These are phyloP conservation scores for Antennarius maculatus DNA, from an alignment of 2,797 vertebrate genomes.

Conservation along the genomic window DNA sequence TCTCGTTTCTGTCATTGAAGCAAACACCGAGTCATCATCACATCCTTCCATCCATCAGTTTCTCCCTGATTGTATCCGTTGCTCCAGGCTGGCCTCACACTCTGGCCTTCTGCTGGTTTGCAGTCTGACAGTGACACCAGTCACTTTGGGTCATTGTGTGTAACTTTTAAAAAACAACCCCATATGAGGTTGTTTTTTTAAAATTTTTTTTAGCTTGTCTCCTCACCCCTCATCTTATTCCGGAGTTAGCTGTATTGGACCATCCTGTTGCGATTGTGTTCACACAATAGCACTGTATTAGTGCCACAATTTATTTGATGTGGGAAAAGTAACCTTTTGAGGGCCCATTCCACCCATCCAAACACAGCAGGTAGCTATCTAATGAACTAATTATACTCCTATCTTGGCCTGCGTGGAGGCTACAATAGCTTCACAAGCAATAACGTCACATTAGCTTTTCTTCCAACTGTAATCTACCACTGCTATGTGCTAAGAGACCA, in stretches of 20 bases:
- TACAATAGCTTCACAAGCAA: conserved; percentile 42
- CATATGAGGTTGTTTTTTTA: too few relatives aligned
- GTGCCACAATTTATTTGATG: conserved; percentile 39
- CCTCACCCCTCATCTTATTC: conserved; percentile 14
- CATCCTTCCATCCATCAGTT: conserved; percentile 20
- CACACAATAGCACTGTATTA: conserved; percentile 24
- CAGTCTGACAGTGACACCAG: neutral
- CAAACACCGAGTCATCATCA: conserved; percentile 17
- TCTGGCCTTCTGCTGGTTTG: conserved; percentile 25
- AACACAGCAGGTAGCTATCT: conserved; percentile 46
- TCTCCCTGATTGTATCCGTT: conserved; percentile 7
- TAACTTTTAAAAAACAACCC: neutral
- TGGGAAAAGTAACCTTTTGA: conserved; percentile 54
- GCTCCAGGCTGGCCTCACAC: conserved; percentile 19
- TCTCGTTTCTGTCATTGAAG: conserved; percentile 13
- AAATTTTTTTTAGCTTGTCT: neutral
- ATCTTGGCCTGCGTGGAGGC: neutral
- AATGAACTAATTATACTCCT: conserved; percentile 33
- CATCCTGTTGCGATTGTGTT: conserved; percentile 7
- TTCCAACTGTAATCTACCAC: neutral
- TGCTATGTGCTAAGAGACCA: conserved; percentile 31
- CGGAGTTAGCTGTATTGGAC: conserved; percentile 4
- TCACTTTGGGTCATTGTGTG: conserved; percentile 9
- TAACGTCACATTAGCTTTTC: conserved; percentile 29
- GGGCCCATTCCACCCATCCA: conserved; percentile 6